Conservation (phyloP, 2,888 invertebrate species). For the Erebia aethiops region DNA sequence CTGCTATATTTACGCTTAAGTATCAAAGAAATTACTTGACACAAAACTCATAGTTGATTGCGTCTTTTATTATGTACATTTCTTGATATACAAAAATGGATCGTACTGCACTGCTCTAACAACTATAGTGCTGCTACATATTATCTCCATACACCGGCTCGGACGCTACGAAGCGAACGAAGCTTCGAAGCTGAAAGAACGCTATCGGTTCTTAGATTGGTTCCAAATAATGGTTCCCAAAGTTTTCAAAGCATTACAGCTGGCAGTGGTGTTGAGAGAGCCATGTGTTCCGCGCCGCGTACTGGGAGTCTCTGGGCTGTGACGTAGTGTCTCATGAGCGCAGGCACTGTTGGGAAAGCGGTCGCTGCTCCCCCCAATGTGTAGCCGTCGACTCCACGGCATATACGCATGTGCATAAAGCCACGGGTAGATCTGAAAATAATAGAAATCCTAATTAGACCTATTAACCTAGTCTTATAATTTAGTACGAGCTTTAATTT, state of each 20-base stretch:
- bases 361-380: slow-evolving; percentile 96
- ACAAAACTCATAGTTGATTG: slow-evolving; percentile 34
- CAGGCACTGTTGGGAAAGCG: slow-evolving; percentile 96
- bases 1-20: slow-evolving; percentile 42
- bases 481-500: not conserved
- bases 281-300: slow-evolving; percentile 98
- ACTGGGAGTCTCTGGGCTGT: slow-evolving; percentile 96
- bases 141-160: slow-evolving; percentile 19
- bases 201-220: slow-evolving; percentile 25
- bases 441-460: slow-evolving; percentile 20
- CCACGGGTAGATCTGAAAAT: slow-evolving; percentile 93
- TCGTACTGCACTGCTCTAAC: slow-evolving; percentile 17
- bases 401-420: slow-evolving; percentile 98
- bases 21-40: slow-evolving; percentile 40
- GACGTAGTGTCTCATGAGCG: slow-evolving; percentile 95
- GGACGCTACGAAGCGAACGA: slow-evolving; percentile 30
- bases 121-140: slow-evolving; percentile 14
- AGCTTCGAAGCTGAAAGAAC: slow-evolving; percentile 24
- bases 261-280: slow-evolving; percentile 94
- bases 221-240: slow-evolving; percentile 22
- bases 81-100: slow-evolving; percentile 17
- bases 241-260: slow-evolving; percentile 87
- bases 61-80: slow-evolving; percentile 37
- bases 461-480: not conserved
- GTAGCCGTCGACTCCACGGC: slow-evolving; percentile 90